Conservation (phyloP, 2,797 vertebrate species). For the Oreortyx pictus region DNA sequence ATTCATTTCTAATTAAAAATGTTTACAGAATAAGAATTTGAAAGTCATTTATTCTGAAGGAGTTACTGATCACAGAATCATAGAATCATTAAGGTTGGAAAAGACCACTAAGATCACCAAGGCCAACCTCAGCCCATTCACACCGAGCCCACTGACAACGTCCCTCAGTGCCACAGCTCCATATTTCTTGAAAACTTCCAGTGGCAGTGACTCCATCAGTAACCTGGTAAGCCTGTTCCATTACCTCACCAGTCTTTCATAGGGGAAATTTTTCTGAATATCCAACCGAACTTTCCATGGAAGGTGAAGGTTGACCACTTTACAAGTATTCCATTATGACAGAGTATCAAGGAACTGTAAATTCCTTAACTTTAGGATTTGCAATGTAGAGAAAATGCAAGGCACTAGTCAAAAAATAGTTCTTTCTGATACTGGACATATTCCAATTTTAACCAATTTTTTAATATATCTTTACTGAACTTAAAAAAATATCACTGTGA, state of each 20-base stretch:
- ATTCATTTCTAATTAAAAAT: background rate
- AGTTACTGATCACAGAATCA: background rate
- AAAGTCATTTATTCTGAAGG: background rate
- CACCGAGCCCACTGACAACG: no score
- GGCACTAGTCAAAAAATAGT: rapidly evolving
- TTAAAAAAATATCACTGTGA: background rate
- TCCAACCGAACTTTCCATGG: no score
- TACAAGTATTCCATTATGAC: background rate
- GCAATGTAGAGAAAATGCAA: background rate
- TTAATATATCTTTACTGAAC: background rate
- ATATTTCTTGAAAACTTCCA: no score
- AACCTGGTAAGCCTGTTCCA: no score
- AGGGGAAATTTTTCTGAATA: no score
- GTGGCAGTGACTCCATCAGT: no score
- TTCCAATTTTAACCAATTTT: background rate
- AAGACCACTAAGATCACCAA: no score
- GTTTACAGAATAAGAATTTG: rapidly evolving
- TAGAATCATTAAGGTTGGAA: no score
- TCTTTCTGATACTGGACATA: background rate
- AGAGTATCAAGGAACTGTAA: background rate
- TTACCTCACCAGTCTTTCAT: no score
- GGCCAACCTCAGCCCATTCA: no score
- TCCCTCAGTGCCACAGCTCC: no score
- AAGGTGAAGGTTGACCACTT: background rate
- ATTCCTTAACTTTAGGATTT: background rate